phyloP scores from a whole-genome alignment of 2,113 vertebrate genomes.

The Sorex fumeus region DNA sequence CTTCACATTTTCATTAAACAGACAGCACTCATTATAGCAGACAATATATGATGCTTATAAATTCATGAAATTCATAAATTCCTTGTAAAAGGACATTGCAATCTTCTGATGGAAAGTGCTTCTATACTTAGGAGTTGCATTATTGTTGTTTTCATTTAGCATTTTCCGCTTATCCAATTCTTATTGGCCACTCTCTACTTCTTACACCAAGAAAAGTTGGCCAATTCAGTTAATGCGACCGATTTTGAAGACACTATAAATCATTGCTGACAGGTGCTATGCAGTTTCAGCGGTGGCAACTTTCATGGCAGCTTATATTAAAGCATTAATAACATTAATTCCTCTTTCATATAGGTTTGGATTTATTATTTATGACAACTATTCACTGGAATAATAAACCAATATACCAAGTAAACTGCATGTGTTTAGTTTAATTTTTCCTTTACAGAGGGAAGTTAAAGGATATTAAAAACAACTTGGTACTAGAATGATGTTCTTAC shows the following conservation, averaged over 20 bases:
- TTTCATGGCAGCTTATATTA: constrained; percentile 83
- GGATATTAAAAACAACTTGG: constrained; percentile 73
- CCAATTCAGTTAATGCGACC: constrained; percentile 63
- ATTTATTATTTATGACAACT: constrained; percentile 86
- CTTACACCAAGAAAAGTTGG: constrained; percentile 65
- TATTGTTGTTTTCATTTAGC: constrained; percentile 2
- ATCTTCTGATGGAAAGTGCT: constrained; percentile 43
- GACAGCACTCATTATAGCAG: neutral
- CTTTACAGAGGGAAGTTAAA: neutral
- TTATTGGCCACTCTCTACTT: constrained; percentile 38
- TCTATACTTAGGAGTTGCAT: constrained; percentile 39
- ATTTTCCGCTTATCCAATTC: constrained; percentile 23
- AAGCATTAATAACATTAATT: constrained; percentile 88
- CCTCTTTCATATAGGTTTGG: constrained; percentile 84
- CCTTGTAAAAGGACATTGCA: constrained; percentile 21
- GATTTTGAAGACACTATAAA: constrained; percentile 77
- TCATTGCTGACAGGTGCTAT: constrained; percentile 37
- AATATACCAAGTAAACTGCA: constrained; percentile 81
- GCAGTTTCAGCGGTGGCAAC: constrained; percentile 32
- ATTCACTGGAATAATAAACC: constrained; percentile 86
- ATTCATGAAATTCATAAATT: neutral
- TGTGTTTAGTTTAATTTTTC: constrained; percentile 80
- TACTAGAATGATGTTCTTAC: constrained; percentile 66
- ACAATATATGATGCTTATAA: constrained; percentile 66
- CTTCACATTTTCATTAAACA: constrained; percentile 78